phyloP scores from a whole-genome alignment of 2,797 vertebrate species.

The Labeo calbasu region DNA sequence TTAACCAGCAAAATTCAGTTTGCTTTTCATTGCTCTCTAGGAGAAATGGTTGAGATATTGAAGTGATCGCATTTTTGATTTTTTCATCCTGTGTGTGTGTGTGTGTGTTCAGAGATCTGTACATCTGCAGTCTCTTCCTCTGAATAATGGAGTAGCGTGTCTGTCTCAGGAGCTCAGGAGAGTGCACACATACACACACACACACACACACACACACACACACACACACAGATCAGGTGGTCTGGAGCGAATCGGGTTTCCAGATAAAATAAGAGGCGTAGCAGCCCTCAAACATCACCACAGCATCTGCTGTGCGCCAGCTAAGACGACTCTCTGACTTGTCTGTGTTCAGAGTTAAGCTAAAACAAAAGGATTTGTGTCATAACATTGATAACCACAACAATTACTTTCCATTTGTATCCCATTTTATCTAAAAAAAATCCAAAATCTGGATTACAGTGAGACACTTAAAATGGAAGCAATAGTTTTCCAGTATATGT shows the following conservation, averaged over 20 bases:
- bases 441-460: background rate
- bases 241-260: slow-evolving; percentile 48
- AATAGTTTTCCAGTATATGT: no score
- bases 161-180: slow-evolving; percentile 54
- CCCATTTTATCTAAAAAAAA: no score
- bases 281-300: background rate
- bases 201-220: slow-evolving; percentile 53
- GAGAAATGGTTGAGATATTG: background rate
- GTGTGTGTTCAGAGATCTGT: slow-evolving; percentile 27
- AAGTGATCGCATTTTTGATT: background rate
- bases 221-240: slow-evolving; percentile 54
- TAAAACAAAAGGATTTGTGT: background rate
- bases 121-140: slow-evolving; percentile 54
- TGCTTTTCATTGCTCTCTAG: no score
- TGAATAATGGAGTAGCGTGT: slow-evolving; percentile 78
- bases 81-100: background rate
- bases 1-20: background rate
- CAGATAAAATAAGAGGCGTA: slow-evolving; percentile 22
- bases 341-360: background rate
- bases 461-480: background rate
- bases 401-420: background rate
- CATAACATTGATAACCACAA: background rate
- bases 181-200: slow-evolving; percentile 41
- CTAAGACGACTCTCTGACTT: background rate
- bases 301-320: background rate